Percentiles rank a stretch among this genome's conserved stretches.
These are phyloP conservation scores for Caenorhabditis zanzibari DNA, from an alignment of 2,888 invertebrate species.

Conservation along the genomic window DNA sequence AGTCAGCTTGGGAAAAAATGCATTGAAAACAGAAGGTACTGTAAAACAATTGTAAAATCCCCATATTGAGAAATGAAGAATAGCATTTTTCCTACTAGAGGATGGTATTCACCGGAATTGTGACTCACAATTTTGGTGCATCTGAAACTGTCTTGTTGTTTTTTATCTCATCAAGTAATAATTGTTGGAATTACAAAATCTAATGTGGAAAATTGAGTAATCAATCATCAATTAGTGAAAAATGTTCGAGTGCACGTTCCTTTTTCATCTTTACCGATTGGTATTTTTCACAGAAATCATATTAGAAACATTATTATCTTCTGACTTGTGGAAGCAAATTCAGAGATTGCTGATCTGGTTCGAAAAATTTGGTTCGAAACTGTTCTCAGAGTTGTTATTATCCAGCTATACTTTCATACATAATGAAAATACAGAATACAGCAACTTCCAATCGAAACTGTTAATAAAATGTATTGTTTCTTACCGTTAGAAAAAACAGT, in stretches of 20 bases:
- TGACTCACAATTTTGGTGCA: too few relatives aligned
- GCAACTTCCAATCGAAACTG: too few relatives aligned
- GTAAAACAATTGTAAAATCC: not conserved
- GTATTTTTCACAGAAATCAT: not conserved
- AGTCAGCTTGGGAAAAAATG: constrained; percentile 35
- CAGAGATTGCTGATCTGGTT: not conserved
- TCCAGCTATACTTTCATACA: too few relatives aligned
- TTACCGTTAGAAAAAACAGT: too few relatives aligned
- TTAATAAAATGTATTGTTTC: too few relatives aligned
- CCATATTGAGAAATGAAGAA: not conserved
- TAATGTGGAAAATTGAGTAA: too few relatives aligned
- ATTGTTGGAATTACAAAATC: not conserved
- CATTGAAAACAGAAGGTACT: not conserved
- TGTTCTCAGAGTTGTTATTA: too few relatives aligned
- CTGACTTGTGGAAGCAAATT: not conserved
- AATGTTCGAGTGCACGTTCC: not conserved
- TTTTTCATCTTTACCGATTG: not conserved
- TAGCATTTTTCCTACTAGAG: too few relatives aligned
- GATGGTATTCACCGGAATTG: not conserved
- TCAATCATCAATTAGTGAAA: constrained; percentile 3
- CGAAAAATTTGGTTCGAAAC: not conserved
- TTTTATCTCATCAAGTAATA: too few relatives aligned
- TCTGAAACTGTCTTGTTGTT: too few relatives aligned
- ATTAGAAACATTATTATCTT: not conserved
- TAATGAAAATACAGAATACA: too few relatives aligned